These are phyloP conservation scores for Pachyrhynchus sulphureomaculatus DNA, from an alignment of 1,140 invertebrate species.

Conservation along the genomic window DNA sequence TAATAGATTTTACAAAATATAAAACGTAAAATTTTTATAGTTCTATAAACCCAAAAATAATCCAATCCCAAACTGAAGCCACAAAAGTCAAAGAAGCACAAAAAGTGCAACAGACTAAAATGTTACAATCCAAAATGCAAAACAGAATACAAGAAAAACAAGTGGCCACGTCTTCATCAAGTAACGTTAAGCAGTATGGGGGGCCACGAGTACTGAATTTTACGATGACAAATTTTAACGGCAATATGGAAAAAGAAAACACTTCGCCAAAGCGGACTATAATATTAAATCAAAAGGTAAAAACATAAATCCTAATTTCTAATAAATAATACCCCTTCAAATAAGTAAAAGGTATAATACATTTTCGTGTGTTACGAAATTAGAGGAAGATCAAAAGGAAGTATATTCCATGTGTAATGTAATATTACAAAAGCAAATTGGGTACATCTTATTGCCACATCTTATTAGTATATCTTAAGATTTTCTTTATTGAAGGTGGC, in stretches of 20 bases:
- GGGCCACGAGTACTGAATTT: slow-evolving; percentile 35
- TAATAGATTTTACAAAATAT: too few species aligned
- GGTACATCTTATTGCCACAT: neutral
- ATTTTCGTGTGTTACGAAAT: too few species aligned
- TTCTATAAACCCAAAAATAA: slow-evolving; percentile 3
- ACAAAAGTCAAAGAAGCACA: slow-evolving; percentile 4
- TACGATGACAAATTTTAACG: slow-evolving; percentile 26
- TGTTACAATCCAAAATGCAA: neutral
- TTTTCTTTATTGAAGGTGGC: neutral
- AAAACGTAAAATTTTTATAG: neutral
- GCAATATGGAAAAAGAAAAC: slow-evolving; percentile 22
- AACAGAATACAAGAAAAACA: slow-evolving; percentile 10
- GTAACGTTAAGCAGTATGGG: slow-evolving; percentile 14
- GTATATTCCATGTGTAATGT: too few species aligned
- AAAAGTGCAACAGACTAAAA: slow-evolving; percentile 2
- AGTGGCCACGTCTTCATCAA: neutral
- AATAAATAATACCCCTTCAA: neutral
- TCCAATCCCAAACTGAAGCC: slow-evolving; percentile 8
- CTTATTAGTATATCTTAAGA: slow-evolving; percentile 6
- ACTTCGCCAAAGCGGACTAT: neutral
- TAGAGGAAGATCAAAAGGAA: too few species aligned
- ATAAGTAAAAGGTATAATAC: neutral
- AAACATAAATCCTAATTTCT: neutral
- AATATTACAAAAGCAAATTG: too few species aligned
- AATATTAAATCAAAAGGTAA: slow-evolving; percentile 26